phyloP scores from a whole-genome alignment of 2,888 invertebrate genomes.

The Polydesmus complanatus region DNA sequence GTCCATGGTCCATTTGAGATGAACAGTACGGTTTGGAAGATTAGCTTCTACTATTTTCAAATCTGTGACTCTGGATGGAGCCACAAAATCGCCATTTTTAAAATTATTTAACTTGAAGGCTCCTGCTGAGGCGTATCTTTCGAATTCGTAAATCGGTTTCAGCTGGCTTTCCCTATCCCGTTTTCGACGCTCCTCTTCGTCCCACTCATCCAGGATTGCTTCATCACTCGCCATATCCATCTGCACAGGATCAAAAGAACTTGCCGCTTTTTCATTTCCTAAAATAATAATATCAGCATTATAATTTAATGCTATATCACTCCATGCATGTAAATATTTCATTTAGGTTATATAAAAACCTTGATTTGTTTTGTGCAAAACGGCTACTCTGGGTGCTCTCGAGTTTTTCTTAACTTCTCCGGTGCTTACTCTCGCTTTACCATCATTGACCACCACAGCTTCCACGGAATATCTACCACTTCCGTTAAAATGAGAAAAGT shows the following conservation, averaged over 20 bases:
- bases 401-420: constrained; percentile 5
- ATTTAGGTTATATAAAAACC: too few species aligned
- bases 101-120: constrained; percentile 20
- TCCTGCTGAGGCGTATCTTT: constrained; percentile 21
- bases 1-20: constrained; percentile 22
- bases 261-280: not conserved
- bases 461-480: constrained; percentile 28
- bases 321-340: too few species aligned
- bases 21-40: constrained; percentile 14
- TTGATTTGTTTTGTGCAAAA: not conserved
- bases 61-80: constrained; percentile 23
- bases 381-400: constrained; percentile 11
- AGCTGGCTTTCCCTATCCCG: not conserved
- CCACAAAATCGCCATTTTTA: constrained; percentile 20
- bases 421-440: constrained; percentile 19
- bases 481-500: constrained; percentile 25
- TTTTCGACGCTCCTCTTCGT: not conserved
- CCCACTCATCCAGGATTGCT: not conserved
- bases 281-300: not conserved
- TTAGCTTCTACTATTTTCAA: constrained; percentile 18
- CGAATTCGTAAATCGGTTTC: constrained; percentile 19
- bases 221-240: constrained; percentile 7
- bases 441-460: constrained; percentile 23
- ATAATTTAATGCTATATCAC: too few species aligned
- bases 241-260: constrained; percentile 7